Evolutionary conservation across 2,113 vertebrate genomes (phyloP), one percentile per base, ranked within the genome.

Genomic region (Blennius ocellaris): DNA sequence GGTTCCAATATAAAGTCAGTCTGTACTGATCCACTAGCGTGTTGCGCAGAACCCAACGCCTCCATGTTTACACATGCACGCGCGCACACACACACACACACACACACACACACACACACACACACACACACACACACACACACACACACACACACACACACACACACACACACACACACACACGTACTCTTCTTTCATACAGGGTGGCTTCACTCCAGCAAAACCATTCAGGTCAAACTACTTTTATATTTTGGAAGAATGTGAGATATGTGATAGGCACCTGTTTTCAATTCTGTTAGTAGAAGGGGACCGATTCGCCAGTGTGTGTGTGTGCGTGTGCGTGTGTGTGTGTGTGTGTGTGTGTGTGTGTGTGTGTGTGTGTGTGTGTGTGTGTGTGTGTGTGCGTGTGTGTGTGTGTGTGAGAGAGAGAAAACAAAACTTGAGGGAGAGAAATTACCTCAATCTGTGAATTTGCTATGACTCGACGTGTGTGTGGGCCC

Each of bases 231-330:
- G 93, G 92, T 93, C 92, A 93, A 93, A 91, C 87, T 85, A 87
- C 87, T 92, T 92, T 90, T 93, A 85, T 88, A 91, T 90, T 91
- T 76, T 87, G 55, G 73, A 92, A 92, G 87, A 93, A 93, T 92
- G 80, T 58, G 78, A 93, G 87, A 90, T 93, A 94, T 93, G 91
- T 84, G 78, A 49, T 57, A 84, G 90, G 91, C 94, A 95, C 93
- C 93, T 94, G 94, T 93, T 94, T 95, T 91, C 85, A 90, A 94
- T 95, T 94, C 83, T 58, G 73, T 80, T 82, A 82, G 84, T 72
- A 82, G 38, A 89, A 74, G 82, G 69, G 75, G 83, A 87, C 80
- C 44, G 16, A 48, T 65, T 37, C 73, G 58, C 75, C 62, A 80
- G 65, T 61, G 49, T 68, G 75, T 75, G 49, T 40, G 30, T 65